Evolutionary conservation across 2,113 vertebrate genomes (phyloP), one percentile per base, ranked within the genome.

Genomic region (Siphamia tubifer): DNA sequence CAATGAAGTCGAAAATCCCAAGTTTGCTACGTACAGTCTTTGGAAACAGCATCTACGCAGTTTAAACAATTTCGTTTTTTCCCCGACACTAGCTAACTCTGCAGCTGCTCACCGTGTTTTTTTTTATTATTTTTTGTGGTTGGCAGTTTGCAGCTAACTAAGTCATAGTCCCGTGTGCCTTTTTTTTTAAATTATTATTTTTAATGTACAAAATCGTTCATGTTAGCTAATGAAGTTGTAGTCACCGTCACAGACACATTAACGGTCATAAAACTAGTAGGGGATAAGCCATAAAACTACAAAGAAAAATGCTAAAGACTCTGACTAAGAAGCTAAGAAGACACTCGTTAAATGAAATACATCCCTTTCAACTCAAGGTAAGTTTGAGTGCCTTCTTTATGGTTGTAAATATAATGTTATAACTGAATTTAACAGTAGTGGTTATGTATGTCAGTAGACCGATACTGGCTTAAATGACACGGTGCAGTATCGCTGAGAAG

Each of bases 341-440:
- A 88, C 95, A 96, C 62, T 95, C 92, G 43, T 89, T 96, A 64
- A 96, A 92, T 77, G 95, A 96, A 81, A 94, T 95, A 4, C 95
- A 95, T 1, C 94, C 95, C 51, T 96, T 95, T 77, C 95, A 96
- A 47, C 81, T 96, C 1, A 96, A 96, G 95, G 95, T 96, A 90
- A 92, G 92, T 67, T 36, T 44, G 1, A 40, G 15, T 21, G 5
- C 23, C 24, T 30, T 12, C 2, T 23, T 35, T 25, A 11, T 28
- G 5, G 2, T 5, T 27, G 11, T 12, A 4, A 2, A 1, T 13
- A 17, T 39, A 27, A 1, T n/a, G 3, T 28, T 7, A 13, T 25
- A 35, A 10, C n/a, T 13, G 15, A 13, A 13, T 34, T 35, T 15
- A 19, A 16, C 28, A 6, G 2, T 40, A 17, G 0, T 3, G 4